A percentile compares a stretch with the other conserved stretches of the same genome.
These are phyloP conservation scores for Disparrhopalites patrizii DNA, from an alignment of 2,888 invertebrate genomes.

Conservation along the genomic window DNA sequence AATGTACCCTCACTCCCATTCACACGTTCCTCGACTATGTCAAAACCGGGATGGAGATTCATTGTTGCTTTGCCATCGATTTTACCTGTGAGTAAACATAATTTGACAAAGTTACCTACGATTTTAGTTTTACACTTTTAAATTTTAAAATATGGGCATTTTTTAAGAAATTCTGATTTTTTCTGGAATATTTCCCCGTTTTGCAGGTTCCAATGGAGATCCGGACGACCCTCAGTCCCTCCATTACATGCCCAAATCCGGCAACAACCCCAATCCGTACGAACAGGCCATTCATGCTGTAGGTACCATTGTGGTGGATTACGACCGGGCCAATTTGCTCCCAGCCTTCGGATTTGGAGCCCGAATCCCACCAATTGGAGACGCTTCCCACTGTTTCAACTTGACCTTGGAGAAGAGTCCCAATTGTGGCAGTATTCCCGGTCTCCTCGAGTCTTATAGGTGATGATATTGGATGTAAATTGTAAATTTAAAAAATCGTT, in stretches of 20 bases:
- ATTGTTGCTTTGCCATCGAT: slow-evolving; percentile 55
- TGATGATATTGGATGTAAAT: slow-evolving; percentile 25
- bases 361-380: slow-evolving; percentile 54
- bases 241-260: slow-evolving; percentile 40
- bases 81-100: slow-evolving; percentile 52
- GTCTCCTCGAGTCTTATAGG: slow-evolving; percentile 55
- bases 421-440: slow-evolving; percentile 52
- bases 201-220: slow-evolving; percentile 45
- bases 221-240: slow-evolving; percentile 43
- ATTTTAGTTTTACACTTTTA: slow-evolving; percentile 13
- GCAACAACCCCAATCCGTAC: slow-evolving; percentile 53
- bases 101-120: not conserved
- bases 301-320: slow-evolving; percentile 54
- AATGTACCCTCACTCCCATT: slow-evolving; percentile 31
- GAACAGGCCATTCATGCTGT: slow-evolving; percentile 52
- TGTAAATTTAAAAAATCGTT: too few species aligned
- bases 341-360: slow-evolving; percentile 55
- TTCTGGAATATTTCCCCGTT: not conserved
- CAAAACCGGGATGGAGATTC: slow-evolving; percentile 55
- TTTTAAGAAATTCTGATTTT: not conserved
- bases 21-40: slow-evolving; percentile 59
- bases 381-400: slow-evolving; percentile 55
- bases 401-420: slow-evolving; percentile 52
- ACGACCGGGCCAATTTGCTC: slow-evolving; percentile 56
- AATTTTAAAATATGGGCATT: not conserved